These are phyloP conservation scores for Yoshiicerus persimilis DNA, from an alignment of 1,140 invertebrate species.

Conservation along the genomic window DNA sequence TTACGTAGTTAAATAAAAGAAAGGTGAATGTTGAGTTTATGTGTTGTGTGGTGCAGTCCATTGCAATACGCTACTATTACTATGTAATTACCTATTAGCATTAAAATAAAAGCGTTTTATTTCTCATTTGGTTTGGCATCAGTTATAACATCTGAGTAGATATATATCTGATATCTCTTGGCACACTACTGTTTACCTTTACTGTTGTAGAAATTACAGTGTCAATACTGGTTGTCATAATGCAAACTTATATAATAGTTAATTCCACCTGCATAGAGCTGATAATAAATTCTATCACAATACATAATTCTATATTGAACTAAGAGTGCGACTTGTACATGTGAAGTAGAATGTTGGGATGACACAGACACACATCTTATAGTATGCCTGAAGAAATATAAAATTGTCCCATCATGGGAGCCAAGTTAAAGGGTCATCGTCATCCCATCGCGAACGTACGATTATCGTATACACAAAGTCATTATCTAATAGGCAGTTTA, in stretches of 20 bases:
- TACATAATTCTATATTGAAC: not conserved
- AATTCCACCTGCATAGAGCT: not conserved
- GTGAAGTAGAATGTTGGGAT: not conserved
- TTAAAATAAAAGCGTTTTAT: not conserved
- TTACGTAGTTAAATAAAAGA: not conserved
- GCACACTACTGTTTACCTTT: not conserved
- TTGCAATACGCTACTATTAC: not conserved
- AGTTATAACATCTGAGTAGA: not conserved
- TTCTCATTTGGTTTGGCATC: not conserved
- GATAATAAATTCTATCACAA: not conserved
- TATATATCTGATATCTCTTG: not conserved
- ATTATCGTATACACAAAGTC: not conserved
- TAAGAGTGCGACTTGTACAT: not conserved
- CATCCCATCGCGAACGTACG: not conserved
- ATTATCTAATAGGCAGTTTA: not conserved
- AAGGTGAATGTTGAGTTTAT: constrained; percentile 4
- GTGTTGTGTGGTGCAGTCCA: not conserved
- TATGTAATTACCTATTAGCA: not conserved
- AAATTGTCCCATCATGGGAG: not conserved
- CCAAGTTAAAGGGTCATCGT: not conserved
- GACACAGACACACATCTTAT: not conserved
- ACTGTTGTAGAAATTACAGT: not conserved
- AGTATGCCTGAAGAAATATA: not conserved
- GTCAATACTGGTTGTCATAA: not conserved
- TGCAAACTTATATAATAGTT: not conserved